Percentiles rank a stretch among this genome's conserved stretches.
Evolutionary conservation across 2,113 vertebrate species (phyloP).

Genomic region (Sciurus niger): DNA sequence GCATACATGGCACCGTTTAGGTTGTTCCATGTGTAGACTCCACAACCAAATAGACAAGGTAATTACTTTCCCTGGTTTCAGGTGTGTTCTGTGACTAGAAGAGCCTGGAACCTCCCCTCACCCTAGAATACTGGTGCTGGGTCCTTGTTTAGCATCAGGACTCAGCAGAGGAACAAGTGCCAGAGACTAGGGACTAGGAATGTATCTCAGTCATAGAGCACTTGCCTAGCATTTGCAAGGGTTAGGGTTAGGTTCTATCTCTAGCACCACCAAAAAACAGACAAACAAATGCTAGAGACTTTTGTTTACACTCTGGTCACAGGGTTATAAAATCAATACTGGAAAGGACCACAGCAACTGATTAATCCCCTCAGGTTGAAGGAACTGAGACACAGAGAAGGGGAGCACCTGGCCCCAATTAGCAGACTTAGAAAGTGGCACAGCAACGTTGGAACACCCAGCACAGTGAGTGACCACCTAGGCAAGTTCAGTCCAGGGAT

Average conservation of each 20-base stretch:
- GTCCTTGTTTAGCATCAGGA: background rate
- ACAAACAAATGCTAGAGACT: background rate
- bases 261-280: too few relatives aligned
- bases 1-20: background rate
- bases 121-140: rapidly evolving
- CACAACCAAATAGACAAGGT: too few relatives aligned
- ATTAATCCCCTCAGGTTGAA: background rate
- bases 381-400: background rate
- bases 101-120: too few relatives aligned
- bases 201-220: too few relatives aligned
- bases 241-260: too few relatives aligned
- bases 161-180: background rate
- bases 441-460: rapidly evolving
- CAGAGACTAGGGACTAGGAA: too few relatives aligned
- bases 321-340: background rate
- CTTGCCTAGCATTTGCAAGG: too few relatives aligned
- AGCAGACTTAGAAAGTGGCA: background rate
- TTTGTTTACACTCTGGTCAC: background rate
- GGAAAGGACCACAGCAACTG: too few relatives aligned
- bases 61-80: rapidly evolving
- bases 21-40: rapidly evolving
- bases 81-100: background rate
- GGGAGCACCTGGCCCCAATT: rapidly evolving
- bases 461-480: rapidly evolving
- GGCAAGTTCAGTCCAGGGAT: background rate